Base-by-base conservation (phyloP, 1,140 invertebrate genomes). In the Leptinotarsa undecemlineata region DNA sequence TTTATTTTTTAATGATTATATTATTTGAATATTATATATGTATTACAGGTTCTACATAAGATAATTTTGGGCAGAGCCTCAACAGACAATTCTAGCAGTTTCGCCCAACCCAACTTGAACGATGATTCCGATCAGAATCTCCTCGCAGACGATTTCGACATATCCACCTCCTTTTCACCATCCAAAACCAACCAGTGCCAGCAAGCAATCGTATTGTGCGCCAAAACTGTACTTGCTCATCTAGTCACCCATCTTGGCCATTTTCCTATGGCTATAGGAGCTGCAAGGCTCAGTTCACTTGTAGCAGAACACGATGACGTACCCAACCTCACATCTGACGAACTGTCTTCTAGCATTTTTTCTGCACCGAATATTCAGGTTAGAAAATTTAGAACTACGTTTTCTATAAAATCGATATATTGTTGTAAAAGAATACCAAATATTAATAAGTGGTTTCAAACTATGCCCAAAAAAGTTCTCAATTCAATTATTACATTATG, bases 301-400 rank as follows among this genome's bases (percentile, higher is more conserved):
- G 95, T 98, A 3, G 94, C 94, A 74, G 97, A 99, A 86, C 91
- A 96, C 78, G 96, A 98, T 84, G 97, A 99, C 85, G 91, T 95
- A n/a, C 91, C 93, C 1, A 90, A 92, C 72, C 87, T 92, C 11
- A 85, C 88, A 48, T 88, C 90, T 17, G 90, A 92, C 75, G 95
- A 96, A 81, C 85, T 97, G 5, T 92, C 91, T 51, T 88, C 90
- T 8, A 91, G 94, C 48, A 91, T 96, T 67, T 94, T 98, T 81
- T 88, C 90, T 73, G 92, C 94, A n/a, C 93, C 96, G 20, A 96
- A 98, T 86, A 90, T 93, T 57, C 91, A 92, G 84, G 89, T 90
- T 81, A 76, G 78, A 57, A 57, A 57, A 57, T 6, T 19, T 17
- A 8, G 6, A 6, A 1, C 26, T 1, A 33, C 6, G 26, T 33